These are phyloP conservation scores for Halictus rubicundus DNA, from an alignment of 1,140 invertebrate species.

Conservation along the genomic window DNA sequence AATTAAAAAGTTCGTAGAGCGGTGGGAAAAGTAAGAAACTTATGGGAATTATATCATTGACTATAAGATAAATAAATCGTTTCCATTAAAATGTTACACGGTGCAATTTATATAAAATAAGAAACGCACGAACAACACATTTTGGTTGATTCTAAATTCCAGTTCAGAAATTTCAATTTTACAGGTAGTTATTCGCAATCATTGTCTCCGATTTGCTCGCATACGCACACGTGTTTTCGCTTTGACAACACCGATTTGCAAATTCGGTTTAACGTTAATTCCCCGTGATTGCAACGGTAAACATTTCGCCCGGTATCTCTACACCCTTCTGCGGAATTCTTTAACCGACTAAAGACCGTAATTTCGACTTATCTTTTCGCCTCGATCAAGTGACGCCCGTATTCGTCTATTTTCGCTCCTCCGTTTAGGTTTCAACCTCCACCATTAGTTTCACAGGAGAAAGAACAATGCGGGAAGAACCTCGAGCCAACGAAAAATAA, in stretches of 20 bases:
- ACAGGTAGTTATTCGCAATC: no score
- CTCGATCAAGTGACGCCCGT: neutral
- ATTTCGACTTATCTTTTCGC: conserved; percentile 21
- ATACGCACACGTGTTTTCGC: neutral
- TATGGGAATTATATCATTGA: no score
- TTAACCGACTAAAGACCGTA: conserved; percentile 8
- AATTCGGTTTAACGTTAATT: conserved; percentile 1
- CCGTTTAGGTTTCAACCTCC: neutral
- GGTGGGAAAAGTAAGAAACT: no score
- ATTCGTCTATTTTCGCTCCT: neutral
- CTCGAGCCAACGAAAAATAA: neutral
- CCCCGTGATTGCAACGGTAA: conserved; percentile 3
- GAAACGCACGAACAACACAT: no score
- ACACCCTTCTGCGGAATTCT: neutral
- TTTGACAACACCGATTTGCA: conserved; percentile 2
- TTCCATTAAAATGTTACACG: no score
- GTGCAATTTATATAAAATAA: no score
- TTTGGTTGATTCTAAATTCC: no score
- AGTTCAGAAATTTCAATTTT: no score
- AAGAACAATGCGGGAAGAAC: neutral
- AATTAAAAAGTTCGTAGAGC: no score
- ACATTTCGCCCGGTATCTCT: neutral
- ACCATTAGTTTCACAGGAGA: neutral
- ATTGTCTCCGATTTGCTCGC: no score
- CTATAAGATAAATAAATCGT: no score